Conservation (phyloP, 37 sponge, comb jelly and placozoan species). For the Haliclona indistincta region DNA sequence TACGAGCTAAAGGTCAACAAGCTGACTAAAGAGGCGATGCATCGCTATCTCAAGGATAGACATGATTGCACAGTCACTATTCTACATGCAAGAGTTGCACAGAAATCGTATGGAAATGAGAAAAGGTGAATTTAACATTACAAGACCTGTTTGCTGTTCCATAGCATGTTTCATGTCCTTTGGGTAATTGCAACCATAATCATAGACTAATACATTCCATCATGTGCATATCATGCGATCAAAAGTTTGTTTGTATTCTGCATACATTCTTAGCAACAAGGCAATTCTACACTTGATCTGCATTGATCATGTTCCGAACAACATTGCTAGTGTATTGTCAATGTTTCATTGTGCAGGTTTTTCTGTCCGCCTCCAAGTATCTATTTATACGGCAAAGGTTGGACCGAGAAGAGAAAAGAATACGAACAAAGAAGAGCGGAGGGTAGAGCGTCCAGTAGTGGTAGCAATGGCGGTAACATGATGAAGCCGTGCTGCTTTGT, state of each 20-base stretch:
- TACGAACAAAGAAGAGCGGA: slow-evolving; percentile 40
- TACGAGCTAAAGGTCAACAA: slow-evolving; percentile 60
- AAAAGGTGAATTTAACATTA: slow-evolving; percentile 60
- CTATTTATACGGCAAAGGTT: slow-evolving; percentile 79
- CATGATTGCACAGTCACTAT: slow-evolving; percentile 71
- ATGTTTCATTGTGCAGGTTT: no score
- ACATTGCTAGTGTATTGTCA: no score
- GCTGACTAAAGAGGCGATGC: slow-evolving; percentile 83
- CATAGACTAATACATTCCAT: not conserved
- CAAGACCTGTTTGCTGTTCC: not conserved
- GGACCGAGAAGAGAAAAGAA: slow-evolving; percentile 65
- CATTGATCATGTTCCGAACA: no score
- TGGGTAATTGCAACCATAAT: no score
- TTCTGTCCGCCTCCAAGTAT: slow-evolving; percentile 97
- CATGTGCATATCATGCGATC: not conserved
- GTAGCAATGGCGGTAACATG: not conserved
- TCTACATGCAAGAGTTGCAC: slow-evolving; percentile 94
- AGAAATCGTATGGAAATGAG: slow-evolving; percentile 97
- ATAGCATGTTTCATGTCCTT: slow-evolving; percentile 1
- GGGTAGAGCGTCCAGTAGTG: not conserved
- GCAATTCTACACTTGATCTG: no score
- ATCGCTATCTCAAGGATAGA: slow-evolving; percentile 60
- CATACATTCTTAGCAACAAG: no score
- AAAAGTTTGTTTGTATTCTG: not conserved
- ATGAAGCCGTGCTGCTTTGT: slow-evolving; percentile 77